Conservation (phyloP, 2,797 vertebrate species). For the Nyctalus aviator region DNA sequence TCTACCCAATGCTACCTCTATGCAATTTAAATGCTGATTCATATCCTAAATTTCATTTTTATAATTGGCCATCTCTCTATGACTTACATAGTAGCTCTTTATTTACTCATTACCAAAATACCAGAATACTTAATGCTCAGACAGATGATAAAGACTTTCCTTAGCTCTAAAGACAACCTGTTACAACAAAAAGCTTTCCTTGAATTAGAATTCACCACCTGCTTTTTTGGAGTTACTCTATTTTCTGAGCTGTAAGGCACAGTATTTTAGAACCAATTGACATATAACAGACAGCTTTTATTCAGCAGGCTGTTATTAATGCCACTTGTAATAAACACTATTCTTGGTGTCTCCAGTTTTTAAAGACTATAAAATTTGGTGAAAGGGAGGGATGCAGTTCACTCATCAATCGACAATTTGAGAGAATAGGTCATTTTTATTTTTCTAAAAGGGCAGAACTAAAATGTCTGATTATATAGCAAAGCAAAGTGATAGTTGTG, state of each 20-base stretch:
- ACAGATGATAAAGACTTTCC: conserved; percentile 71
- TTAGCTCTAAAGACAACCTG: conserved; percentile 58
- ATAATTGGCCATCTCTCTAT: conserved; percentile 33
- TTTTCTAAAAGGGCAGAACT: conserved; percentile 53
- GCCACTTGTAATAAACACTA: conserved; percentile 61
- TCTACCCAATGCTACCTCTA: background rate
- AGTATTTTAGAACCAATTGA: conserved; percentile 59
- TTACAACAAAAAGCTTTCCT: conserved; percentile 63
- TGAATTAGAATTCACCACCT: conserved; percentile 69
- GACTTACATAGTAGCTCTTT: conserved; percentile 62
- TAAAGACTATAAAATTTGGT: conserved; percentile 45
- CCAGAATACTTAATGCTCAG: conserved; percentile 58
- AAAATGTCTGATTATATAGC: conserved; percentile 68
- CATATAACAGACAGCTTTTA: conserved; percentile 64
- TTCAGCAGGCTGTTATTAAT: conserved; percentile 64
- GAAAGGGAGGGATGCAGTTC: background rate
- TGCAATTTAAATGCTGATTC: conserved; percentile 57
- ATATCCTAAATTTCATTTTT: conserved; percentile 62
- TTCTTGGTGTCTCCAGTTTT: conserved; percentile 50
- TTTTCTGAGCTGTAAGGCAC: conserved; percentile 50
- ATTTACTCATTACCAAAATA: conserved; percentile 72
- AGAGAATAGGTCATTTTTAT: conserved; percentile 58
- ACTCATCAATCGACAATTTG: conserved; percentile 52
- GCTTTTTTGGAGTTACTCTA: conserved; percentile 59
- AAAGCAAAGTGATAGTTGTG: conserved; percentile 64